Evolutionary conservation across 2,888 invertebrate genomes (phyloP).

Genomic region (Rotaria macrura): DNA sequence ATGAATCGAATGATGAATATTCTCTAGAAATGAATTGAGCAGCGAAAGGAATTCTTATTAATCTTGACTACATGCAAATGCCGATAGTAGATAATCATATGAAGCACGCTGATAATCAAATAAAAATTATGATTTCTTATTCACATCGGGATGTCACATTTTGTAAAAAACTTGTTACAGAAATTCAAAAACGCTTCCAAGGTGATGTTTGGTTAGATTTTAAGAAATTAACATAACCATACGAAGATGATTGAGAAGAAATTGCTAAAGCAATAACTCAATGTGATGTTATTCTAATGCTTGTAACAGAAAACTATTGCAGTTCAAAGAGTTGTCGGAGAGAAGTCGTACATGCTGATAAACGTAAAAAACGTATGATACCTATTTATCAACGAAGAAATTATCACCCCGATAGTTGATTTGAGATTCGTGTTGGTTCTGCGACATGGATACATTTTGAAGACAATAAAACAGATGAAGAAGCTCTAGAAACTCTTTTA

Average conservation of each 20-base stretch:
- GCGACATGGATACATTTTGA: neutral
- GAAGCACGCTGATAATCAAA: neutral
- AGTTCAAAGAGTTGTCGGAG: neutral
- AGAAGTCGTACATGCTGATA: slow-evolving; percentile 1
- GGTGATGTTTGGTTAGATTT: slow-evolving; percentile 7
- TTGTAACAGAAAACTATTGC: neutral
- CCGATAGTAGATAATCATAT: neutral
- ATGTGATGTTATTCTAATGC: neutral
- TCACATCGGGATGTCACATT: neutral
- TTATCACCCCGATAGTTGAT: neutral
- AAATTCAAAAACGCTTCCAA: neutral
- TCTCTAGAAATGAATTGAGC: neutral
- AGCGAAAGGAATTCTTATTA: slow-evolving; percentile 6
- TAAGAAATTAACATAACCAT: neutral
- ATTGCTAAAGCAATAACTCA: neutral
- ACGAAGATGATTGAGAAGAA: no score
- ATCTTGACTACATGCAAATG: neutral
- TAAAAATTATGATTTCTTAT: neutral
- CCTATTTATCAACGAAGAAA: neutral
- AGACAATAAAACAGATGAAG: neutral
- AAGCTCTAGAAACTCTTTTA: neutral
- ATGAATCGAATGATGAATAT: neutral
- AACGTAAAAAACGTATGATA: neutral
- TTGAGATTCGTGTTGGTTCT: neutral
- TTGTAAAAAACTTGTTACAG: neutral